A percentile compares a stretch with the other conserved stretches of the same genome.
These are phyloP conservation scores for Drosophila funebris DNA, from an alignment of 1,140 invertebrate genomes.

Conservation along the genomic window DNA sequence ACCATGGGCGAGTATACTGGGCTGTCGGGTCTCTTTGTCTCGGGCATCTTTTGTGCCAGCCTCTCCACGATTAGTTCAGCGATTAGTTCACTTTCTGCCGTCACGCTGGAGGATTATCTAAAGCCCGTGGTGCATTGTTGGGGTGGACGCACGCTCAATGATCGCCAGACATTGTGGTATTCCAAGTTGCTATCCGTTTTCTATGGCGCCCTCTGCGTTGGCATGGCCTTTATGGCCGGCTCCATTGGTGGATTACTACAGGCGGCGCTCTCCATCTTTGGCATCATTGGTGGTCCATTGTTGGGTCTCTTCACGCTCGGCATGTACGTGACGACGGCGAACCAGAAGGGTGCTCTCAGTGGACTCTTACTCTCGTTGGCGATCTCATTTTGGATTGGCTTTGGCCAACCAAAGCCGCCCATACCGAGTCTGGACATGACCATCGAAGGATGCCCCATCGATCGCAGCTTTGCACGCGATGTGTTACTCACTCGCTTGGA, in stretches of 20 bases:
- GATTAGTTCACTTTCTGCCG: slow-evolving; percentile 92
- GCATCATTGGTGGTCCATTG: slow-evolving; percentile 91
- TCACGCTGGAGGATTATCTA: slow-evolving; percentile 93
- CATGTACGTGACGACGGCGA: slow-evolving; percentile 88
- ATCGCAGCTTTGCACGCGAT: slow-evolving; percentile 33
- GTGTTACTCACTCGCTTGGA: slow-evolving; percentile 17
- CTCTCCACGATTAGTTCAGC: slow-evolving; percentile 93
- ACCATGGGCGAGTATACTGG: slow-evolving; percentile 88
- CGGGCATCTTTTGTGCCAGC: slow-evolving; percentile 93
- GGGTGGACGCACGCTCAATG: slow-evolving; percentile 52
- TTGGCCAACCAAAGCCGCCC: slow-evolving; percentile 90
- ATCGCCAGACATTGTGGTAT: slow-evolving; percentile 76
- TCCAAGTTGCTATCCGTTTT: slow-evolving; percentile 87
- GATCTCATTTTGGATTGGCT: slow-evolving; percentile 93
- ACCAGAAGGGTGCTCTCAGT: slow-evolving; percentile 88
- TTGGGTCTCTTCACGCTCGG: slow-evolving; percentile 92
- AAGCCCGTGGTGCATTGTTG: slow-evolving; percentile 84
- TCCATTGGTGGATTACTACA: slow-evolving; percentile 89
- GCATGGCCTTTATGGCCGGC: slow-evolving; percentile 89
- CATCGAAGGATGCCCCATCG: slow-evolving; percentile 85
- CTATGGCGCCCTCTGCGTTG: slow-evolving; percentile 89
- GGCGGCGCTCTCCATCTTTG: slow-evolving; percentile 91
- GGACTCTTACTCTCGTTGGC: slow-evolving; percentile 88
- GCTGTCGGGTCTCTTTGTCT: slow-evolving; percentile 91
- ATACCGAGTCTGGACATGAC: slow-evolving; percentile 86